Evolutionary conservation across 1,140 invertebrate genomes (phyloP).

Genomic region (Portunus trituberculatus): DNA sequence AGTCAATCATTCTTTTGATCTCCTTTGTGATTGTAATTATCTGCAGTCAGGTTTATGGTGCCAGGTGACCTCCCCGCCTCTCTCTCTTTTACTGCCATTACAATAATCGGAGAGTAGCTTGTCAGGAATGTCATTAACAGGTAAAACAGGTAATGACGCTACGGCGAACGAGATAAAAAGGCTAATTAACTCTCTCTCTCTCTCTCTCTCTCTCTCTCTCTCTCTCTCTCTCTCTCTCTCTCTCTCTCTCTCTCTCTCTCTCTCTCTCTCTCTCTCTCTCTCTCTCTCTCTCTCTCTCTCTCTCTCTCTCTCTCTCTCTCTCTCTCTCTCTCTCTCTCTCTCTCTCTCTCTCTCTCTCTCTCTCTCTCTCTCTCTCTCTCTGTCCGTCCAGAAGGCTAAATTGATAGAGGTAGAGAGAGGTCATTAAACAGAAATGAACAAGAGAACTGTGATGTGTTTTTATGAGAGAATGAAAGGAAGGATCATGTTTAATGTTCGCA

Average conservation of each 20-base stretch:
- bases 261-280: constrained; percentile 20
- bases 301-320: too few relatives aligned
- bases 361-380: too few relatives aligned
- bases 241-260: constrained; percentile 20
- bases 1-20: too few relatives aligned
- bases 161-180: not conserved
- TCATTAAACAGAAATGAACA: not conserved
- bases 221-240: constrained; percentile 1
- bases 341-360: too few relatives aligned
- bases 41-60: too few relatives aligned
- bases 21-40: too few relatives aligned
- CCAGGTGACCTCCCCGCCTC: too few relatives aligned
- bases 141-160: too few relatives aligned
- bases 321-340: too few relatives aligned
- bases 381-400: not conserved
- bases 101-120: too few relatives aligned
- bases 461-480: not conserved
- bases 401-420: not conserved
- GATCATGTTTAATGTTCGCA: not conserved
- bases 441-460: not conserved
- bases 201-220: constrained; percentile 12
- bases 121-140: too few relatives aligned
- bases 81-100: too few relatives aligned
- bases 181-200: not conserved
- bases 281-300: not conserved